Evolutionary conservation across 2,797 vertebrate genomes (phyloP), one percentile per base, ranked within the genome.

Genomic region (Betta splendens): DNA sequence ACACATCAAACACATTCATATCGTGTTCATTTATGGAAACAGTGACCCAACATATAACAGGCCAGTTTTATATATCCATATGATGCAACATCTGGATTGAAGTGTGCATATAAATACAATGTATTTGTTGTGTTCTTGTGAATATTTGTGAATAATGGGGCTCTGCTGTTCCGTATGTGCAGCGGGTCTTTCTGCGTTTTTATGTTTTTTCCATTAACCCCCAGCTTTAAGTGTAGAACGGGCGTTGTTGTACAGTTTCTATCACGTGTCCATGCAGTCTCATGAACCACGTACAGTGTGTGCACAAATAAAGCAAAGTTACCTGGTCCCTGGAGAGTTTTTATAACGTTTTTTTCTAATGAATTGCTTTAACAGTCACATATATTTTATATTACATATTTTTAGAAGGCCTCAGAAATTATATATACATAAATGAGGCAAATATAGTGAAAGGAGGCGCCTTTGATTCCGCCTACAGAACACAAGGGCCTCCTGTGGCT

Each of bases 51-150:
- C 18, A 39, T 49, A 23, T 40, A 47, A 32, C 37, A 55, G 62
- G 47, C 57, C 46, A 69, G 43, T 72, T 59, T 60, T 20, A 59
- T 66, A 51, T 31, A 78, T 82, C 63, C 47, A 77, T 39, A 49
- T 62, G 48, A 21, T 31, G 18, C 25, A 21, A 59, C 29, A 33
- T 72, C 38, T 84, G 69, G 52, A 65, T 64, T 70, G 23, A 67
- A 69, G 36, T 64, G 57, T 66, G 43, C 21, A 26, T 81, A 65
- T 78, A 49, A 83, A 83, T 81, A 85, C 78, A 83, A 59, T 80
- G 81, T 85, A 82, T 85, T 81, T 84, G 70, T 69, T 50, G 56
- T 81, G 31, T 60, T 25, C 72, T 65, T 74, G 66, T 84, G 61
- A n/a, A n/a, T n/a, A n/a, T n/a, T n/a, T n/a, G n/a, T n/a, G n/a